A percentile compares a stretch with the other conserved stretches of the same genome.
Evolutionary conservation across 1,140 invertebrate genomes (phyloP).

Genomic region (Trichomalopsis sarcophagae): DNA sequence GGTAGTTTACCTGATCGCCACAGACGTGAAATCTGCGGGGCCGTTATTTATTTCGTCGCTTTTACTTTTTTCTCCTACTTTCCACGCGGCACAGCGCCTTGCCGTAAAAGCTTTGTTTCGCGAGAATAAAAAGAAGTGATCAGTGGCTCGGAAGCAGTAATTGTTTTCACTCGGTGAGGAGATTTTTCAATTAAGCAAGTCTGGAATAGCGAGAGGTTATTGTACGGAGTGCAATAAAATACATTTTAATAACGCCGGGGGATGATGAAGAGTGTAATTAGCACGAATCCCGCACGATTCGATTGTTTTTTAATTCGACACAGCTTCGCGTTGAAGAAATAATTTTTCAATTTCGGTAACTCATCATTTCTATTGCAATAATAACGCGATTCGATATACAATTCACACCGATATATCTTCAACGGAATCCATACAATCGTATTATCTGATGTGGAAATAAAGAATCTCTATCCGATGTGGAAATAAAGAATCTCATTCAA

Average conservation of each 20-base stretch:
- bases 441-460: too few relatives aligned
- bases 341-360: too few relatives aligned
- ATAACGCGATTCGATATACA: too few relatives aligned
- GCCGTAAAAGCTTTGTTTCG: constrained; percentile 21
- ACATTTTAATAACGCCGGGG: not conserved
- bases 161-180: constrained; percentile 19
- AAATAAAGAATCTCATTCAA: too few relatives aligned
- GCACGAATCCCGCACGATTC: not conserved
- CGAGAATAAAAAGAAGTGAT: constrained; percentile 16
- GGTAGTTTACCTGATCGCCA: not conserved
- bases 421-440: too few relatives aligned
- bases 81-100: not conserved
- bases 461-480: too few relatives aligned
- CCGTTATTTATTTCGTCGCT: constrained; percentile 11
- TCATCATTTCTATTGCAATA: too few relatives aligned
- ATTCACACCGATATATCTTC: too few relatives aligned
- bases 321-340: too few relatives aligned
- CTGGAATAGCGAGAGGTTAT: not conserved
- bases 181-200: constrained; percentile 33
- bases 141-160: constrained; percentile 5
- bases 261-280: not conserved
- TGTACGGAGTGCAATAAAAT: constrained; percentile 1
- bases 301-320: not conserved
- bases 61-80: not conserved
- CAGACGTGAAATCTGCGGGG: constrained; percentile 16